Conservation (phyloP, 2,888 invertebrate genomes). For the Cephus sareptanus region DNA sequence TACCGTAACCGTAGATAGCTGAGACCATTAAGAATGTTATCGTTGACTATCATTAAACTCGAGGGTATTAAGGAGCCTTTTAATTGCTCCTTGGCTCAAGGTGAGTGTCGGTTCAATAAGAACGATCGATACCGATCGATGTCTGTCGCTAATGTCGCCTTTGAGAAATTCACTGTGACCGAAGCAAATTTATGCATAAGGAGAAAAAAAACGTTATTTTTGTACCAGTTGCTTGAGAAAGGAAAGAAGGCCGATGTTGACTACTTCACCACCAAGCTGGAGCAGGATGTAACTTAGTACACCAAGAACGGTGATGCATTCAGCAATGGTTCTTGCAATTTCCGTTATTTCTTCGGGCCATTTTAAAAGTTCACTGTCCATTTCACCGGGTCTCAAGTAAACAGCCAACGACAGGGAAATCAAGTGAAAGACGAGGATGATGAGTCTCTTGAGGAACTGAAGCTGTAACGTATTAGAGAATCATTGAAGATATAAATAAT, state of each 20-base stretch:
- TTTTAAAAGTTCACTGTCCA: slow-evolving; percentile 69
- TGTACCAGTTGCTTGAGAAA: slow-evolving; percentile 92
- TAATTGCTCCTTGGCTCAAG: neutral
- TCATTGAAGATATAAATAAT: neutral
- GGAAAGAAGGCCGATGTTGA: slow-evolving; percentile 90
- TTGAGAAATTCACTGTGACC: neutral
- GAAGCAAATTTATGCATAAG: neutral
- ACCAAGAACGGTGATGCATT: slow-evolving; percentile 86
- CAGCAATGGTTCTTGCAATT: slow-evolving; percentile 68
- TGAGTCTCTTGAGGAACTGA: slow-evolving; percentile 91
- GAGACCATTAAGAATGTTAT: neutral
- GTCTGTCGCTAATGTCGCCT: neutral
- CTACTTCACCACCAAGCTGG: slow-evolving; percentile 94
- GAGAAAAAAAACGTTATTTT: slow-evolving; percentile 17
- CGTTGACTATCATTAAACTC: neutral
- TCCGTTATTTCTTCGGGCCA: slow-evolving; percentile 69
- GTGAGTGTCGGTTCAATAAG: neutral
- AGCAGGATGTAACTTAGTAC: slow-evolving; percentile 89
- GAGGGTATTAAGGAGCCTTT: neutral
- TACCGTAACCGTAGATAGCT: neutral
- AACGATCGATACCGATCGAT: neutral
- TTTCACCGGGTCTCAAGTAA: slow-evolving; percentile 85
- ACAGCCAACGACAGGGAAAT: slow-evolving; percentile 89
- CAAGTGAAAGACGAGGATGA: slow-evolving; percentile 89
- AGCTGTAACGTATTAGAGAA: slow-evolving; percentile 69